These are phyloP conservation scores for Anseranas semipalmata DNA, from an alignment of 2,113 vertebrate species.

Conservation along the genomic window DNA sequence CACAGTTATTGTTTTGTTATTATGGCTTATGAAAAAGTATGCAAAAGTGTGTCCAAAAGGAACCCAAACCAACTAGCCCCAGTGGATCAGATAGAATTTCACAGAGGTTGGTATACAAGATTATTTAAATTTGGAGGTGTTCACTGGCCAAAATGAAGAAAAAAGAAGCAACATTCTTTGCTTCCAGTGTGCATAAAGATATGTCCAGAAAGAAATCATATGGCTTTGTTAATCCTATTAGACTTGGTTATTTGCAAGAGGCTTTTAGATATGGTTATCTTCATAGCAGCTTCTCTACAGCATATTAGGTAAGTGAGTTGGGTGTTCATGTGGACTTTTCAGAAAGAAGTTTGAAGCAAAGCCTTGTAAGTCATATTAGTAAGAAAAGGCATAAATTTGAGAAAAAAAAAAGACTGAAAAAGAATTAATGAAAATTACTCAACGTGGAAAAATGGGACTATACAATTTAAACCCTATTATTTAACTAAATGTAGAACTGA, in stretches of 20 bases:
- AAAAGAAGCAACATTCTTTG: background rate
- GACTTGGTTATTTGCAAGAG: background rate
- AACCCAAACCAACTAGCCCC: background rate
- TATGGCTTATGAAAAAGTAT: background rate
- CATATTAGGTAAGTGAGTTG: background rate
- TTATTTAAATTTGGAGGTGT: background rate
- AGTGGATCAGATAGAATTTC: background rate
- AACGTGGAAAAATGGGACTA: rapidly evolving
- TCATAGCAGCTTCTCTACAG: background rate
- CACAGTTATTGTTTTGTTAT: background rate
- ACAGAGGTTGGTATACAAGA: background rate
- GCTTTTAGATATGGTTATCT: background rate
- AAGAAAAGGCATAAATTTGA: background rate
- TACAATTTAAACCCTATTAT: background rate
- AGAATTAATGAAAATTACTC: background rate
- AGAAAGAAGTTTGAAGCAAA: background rate
- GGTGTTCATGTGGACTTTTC: background rate
- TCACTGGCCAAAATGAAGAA: background rate
- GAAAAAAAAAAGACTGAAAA: background rate
- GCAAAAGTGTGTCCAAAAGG: background rate
- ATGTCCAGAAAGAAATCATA: background rate
- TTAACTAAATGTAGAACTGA: background rate
- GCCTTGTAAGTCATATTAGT: background rate
- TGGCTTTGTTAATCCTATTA: background rate
- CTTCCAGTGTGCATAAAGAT: background rate